These are phyloP conservation scores for Himantopus leucocephalus DNA, from an alignment of 2,113 vertebrate species.

Conservation along the genomic window DNA sequence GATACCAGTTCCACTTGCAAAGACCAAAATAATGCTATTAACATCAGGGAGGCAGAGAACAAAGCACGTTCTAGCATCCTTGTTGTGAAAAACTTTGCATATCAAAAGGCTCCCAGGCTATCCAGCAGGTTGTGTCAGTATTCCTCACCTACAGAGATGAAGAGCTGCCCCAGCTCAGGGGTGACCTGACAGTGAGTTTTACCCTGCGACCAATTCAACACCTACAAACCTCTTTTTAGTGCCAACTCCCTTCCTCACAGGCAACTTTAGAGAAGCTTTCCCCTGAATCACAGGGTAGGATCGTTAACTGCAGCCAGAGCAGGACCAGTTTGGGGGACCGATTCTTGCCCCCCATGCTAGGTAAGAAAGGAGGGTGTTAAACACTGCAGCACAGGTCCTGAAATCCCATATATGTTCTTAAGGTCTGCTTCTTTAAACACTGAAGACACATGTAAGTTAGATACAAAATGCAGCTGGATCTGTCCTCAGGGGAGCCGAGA, in stretches of 20 bases:
- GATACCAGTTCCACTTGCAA: neutral
- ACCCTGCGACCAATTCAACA: neutral
- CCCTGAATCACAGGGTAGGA: neutral
- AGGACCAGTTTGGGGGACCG: neutral
- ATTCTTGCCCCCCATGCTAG: accelerated
- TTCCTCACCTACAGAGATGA: neutral
- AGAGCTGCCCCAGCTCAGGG: neutral
- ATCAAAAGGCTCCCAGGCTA: neutral
- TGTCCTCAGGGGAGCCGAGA: neutral
- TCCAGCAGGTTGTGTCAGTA: neutral
- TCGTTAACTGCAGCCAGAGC: neutral
- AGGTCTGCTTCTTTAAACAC: neutral
- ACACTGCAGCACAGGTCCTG: neutral
- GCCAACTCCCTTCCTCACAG: neutral
- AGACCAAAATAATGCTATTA: neutral
- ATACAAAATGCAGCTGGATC: neutral
- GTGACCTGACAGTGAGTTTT: neutral
- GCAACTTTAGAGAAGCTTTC: neutral
- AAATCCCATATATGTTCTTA: neutral
- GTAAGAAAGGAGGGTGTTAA: neutral
- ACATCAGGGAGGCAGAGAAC: neutral
- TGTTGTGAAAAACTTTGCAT: neutral
- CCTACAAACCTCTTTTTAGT: neutral
- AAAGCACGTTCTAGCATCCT: neutral
- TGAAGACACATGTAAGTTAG: neutral